Evolutionary conservation across 2,888 invertebrate species (phyloP), one percentile per base, ranked within the genome.

Genomic region (Agriopis marginaria): DNA sequence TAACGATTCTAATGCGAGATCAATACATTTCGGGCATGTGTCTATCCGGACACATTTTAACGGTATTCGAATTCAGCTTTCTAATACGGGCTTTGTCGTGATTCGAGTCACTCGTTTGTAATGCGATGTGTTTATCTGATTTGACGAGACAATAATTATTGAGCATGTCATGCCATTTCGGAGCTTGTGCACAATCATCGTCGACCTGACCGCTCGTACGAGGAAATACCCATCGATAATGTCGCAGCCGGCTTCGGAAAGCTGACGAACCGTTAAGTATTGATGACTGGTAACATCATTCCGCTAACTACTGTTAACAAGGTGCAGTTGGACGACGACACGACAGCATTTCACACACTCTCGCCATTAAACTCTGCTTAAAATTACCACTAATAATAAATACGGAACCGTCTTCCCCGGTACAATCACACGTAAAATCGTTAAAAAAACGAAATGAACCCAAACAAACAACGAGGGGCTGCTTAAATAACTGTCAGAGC

Each of bases 401-500:
- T 54, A 60, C 51, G 53, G 32, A 61, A 66, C 66, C 11, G 50
- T 56, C 61, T 55, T 54, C 53, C 32, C 23, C 45, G 50, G 54
- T 51, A 54, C 10, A 7, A 59, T 65, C 49, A 64, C 63, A 50
- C 56, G 14, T 59, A 44, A 70, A 63, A 44, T 63, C 53, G 54
- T 49, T 54, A 67, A 73, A 82, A 73, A 82, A 79, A 79, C 75
- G 75, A 79, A 75, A 79, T 76, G 67, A 79, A 79, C 72, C 71
- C 75, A 70, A 75, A 79, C 80, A 82, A 84, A 83, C 80, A 82
- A 83, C 82, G 80, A 82, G 79, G 82, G 82, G 84, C 82, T 87
- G 84, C 86, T 89, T 88, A 89, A 88, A 86, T 87, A 90, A 88
- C 87, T 86, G 89, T 87, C 88, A 86, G 82, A 87, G 84, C 81